Evolutionary conservation across 2,113 vertebrate genomes (phyloP).

Genomic region (Rhynchomys soricoides): DNA sequence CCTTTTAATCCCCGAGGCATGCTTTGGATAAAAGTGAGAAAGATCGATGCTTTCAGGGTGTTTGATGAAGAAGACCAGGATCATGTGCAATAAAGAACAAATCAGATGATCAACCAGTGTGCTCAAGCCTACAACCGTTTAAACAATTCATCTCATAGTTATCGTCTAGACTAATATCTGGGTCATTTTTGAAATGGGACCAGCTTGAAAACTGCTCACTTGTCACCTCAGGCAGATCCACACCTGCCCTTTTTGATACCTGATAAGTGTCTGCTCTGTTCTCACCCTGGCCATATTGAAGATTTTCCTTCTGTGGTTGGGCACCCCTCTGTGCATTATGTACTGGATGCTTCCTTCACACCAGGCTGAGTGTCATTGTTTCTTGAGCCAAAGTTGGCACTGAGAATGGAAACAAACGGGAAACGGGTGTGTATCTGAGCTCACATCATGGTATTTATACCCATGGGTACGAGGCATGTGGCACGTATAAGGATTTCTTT

Average conservation of each 20-base stretch:
- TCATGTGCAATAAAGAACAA: background rate
- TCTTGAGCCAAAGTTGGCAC: conserved; percentile 74
- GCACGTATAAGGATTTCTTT: conserved; percentile 68
- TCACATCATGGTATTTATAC: conserved; percentile 73
- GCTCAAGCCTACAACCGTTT: background rate
- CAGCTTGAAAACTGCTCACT: background rate
- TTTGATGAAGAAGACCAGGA: background rate
- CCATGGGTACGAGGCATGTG: conserved; percentile 31
- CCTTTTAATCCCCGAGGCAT: conserved; percentile 52
- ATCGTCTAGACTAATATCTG: background rate
- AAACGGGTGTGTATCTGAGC: conserved; percentile 78
- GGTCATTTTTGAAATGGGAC: conserved; percentile 21
- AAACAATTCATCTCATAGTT: background rate
- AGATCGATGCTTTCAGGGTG: background rate
- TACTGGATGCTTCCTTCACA: conserved; percentile 65
- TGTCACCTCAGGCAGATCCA: background rate
- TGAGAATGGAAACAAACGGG: conserved; percentile 74
- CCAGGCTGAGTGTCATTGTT: conserved; percentile 73
- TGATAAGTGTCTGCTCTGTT: background rate
- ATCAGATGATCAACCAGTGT: background rate
- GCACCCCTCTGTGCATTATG: conserved; percentile 1
- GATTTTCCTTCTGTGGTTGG: conserved; percentile 43
- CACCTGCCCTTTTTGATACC: background rate
- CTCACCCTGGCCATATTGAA: background rate
- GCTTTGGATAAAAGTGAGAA: conserved; percentile 48